phyloP scores from a whole-genome alignment of 2,888 invertebrate genomes.

The Adelognathus sp. region DNA sequence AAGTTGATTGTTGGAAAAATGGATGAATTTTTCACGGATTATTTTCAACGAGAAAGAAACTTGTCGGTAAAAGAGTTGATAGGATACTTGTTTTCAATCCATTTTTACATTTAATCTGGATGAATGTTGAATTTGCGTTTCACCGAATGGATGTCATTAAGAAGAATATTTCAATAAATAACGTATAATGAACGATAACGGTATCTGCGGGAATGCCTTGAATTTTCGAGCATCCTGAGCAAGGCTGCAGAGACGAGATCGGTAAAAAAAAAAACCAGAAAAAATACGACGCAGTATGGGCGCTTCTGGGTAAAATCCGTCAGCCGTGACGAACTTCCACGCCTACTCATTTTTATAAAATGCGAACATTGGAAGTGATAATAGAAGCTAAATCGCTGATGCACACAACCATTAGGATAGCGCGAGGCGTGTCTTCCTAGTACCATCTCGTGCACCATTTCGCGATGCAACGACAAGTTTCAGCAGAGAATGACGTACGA shows the following conservation, averaged over 20 bases:
- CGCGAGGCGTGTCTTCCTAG: too few relatives aligned
- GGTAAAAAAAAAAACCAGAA: not conserved
- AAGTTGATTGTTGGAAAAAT: too few relatives aligned
- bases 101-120: too few relatives aligned
- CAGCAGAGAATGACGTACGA: not conserved
- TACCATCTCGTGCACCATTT: not conserved
- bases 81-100: too few relatives aligned
- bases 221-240: not conserved
- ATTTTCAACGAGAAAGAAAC: too few relatives aligned
- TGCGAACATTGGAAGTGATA: not conserved
- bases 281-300: not conserved
- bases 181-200: not conserved
- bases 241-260: not conserved
- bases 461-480: not conserved
- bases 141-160: too few relatives aligned
- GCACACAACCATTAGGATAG: too few relatives aligned
- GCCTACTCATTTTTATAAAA: not conserved
- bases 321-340: constrained; percentile 15
- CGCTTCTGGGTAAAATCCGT: not conserved
- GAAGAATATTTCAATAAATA: too few relatives aligned
- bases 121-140: too few relatives aligned
- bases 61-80: too few relatives aligned
- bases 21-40: too few relatives aligned
- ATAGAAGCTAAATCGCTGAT: not conserved
- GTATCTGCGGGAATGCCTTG: not conserved